These are phyloP conservation scores for Autographa gamma DNA, from an alignment of 2,888 invertebrate species.

Conservation along the genomic window DNA sequence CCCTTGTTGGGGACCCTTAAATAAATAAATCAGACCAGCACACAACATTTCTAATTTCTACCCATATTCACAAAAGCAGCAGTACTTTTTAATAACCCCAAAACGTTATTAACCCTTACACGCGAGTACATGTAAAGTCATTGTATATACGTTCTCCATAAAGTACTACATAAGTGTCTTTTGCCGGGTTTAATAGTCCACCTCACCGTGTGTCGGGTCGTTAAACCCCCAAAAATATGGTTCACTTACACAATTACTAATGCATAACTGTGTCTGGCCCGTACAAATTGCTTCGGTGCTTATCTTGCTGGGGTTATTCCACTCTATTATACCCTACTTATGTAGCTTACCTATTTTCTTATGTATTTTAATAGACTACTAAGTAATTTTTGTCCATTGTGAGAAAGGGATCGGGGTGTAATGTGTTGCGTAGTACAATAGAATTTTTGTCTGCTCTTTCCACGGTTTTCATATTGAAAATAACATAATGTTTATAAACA, in stretches of 20 bases:
- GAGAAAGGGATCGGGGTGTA: not conserved
- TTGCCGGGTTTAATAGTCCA: constrained; percentile 1
- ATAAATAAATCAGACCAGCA: too few relatives aligned
- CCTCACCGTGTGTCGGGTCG: not conserved
- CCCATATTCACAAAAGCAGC: not conserved
- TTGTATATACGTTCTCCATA: not conserved
- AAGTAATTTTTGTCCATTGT: not conserved
- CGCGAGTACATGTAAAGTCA: not conserved
- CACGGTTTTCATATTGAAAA: too few relatives aligned
- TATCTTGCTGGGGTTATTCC: not conserved
- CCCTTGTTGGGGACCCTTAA: too few relatives aligned
- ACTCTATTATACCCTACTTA: not conserved
- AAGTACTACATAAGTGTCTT: not conserved
- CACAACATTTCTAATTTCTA: not conserved
- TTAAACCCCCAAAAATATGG: not conserved
- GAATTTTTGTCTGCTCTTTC: too few relatives aligned
- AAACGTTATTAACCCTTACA: not conserved
- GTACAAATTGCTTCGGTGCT: not conserved
- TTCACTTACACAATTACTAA: not conserved
- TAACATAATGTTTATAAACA: too few relatives aligned
- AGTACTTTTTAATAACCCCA: not conserved
- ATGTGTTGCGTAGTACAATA: too few relatives aligned
- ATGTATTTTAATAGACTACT: not conserved
- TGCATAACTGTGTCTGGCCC: not conserved
- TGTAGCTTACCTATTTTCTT: not conserved